Conservation (phyloP, 1,140 invertebrate genomes). For the Archivesica marissinica region DNA sequence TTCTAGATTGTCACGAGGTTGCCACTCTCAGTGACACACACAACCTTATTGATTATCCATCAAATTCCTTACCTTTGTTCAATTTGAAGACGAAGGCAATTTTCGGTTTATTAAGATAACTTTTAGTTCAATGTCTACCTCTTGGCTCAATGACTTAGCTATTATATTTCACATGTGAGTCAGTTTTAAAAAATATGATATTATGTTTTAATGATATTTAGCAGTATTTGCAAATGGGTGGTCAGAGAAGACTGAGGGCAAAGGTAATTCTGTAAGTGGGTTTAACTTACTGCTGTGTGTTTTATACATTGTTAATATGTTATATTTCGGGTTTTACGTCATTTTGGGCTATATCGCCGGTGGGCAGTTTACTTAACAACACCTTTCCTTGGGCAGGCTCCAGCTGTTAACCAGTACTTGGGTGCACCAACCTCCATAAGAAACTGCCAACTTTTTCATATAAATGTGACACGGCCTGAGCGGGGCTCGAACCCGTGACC, state of each 20-base stretch:
- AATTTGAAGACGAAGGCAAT: constrained; percentile 28
- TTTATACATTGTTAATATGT: no score
- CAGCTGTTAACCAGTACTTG: no score
- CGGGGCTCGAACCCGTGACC: no score
- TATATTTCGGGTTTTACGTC: no score
- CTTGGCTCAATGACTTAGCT: constrained; percentile 16
- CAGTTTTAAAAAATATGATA: neutral
- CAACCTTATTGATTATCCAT: constrained; percentile 36
- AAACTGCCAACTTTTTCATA: no score
- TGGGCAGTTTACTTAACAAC: no score
- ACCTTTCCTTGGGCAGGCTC: no score
- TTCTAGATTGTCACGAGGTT: constrained; percentile 2
- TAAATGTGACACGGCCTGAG: no score
- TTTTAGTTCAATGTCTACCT: neutral
- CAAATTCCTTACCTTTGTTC: constrained; percentile 32
- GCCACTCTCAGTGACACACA: neutral
- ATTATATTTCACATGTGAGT: neutral
- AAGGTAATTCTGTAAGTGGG: constrained; percentile 1
- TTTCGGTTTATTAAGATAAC: constrained; percentile 35
- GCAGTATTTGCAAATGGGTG: constrained; percentile 3
- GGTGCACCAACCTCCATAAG: no score
- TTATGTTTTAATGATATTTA: neutral
- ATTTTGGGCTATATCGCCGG: no score
- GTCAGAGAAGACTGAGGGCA: constrained; percentile 3
- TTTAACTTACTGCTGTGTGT: no score